Evolutionary conservation across 30 jellyfish, hydroid and myxozoan genomes (phyloP), one percentile per base, ranked within the genome.

Genomic region (Cassiopea xamachana): DNA sequence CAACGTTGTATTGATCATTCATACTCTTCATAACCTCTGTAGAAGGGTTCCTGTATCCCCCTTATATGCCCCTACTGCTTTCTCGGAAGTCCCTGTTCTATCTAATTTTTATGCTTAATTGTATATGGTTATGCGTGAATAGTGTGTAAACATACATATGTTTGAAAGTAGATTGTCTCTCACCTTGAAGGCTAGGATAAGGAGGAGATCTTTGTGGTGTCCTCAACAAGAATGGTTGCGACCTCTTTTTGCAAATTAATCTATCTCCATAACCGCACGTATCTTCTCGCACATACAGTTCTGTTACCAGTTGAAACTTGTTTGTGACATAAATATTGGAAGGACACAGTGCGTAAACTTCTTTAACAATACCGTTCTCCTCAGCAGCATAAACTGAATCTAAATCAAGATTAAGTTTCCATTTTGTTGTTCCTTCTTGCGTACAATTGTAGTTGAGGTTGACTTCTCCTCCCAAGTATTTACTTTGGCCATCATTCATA

Each of bases 331-430:
- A 86, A 13, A 88, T 88, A 43, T 70, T 69, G 3, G 90, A 69
- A 2, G 95, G 86, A 47, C 95, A 68, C 70, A 88, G 51, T 15
- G 86, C 88, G 80, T 88, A 88, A 48, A 88, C 95, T 75, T 88
- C 87, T 70, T 88, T 88, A 17, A 14, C 19, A 16, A 69, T 44
- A 48, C 78, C 90, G 12, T 67, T 71, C 58, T 88, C 95, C 15
- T 18, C 27, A 5, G 79, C 87, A n/a, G 71, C 8, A 68, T 78
- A 79, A n/a, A 88, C 87, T 27, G 86, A 46, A 73, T 88, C 95
- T 12, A 88, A 76, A 60, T 88, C 87, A 8, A 88, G 59, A 7
- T 43, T 77, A 48, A 88, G 68, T 2, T 19, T 43, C 95, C 95
- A 79, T 2, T 18, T 79, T 16, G 80, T 19, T n/a, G 10, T 64